These are phyloP conservation scores for Trachelipus rathkii DNA, from an alignment of 1,140 invertebrate genomes.

Conservation along the genomic window DNA sequence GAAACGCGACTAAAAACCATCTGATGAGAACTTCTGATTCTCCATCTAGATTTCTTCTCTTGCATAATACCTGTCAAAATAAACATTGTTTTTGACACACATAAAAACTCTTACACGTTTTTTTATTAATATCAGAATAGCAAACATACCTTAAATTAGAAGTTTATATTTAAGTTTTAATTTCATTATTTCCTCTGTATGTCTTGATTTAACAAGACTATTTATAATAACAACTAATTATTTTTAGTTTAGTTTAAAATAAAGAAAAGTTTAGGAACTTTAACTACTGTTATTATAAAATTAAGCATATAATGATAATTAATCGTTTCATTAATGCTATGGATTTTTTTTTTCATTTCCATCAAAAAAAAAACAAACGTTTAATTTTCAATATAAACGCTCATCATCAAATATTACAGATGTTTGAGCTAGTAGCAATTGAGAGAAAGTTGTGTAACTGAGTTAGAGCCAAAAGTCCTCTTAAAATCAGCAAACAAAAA, in stretches of 20 bases:
- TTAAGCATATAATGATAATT: too few species aligned
- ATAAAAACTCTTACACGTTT: not conserved
- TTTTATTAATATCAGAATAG: not conserved
- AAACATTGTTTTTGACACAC: not conserved
- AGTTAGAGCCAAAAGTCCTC: not conserved
- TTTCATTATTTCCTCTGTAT: too few species aligned
- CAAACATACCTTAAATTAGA: not conserved
- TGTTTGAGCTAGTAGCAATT: not conserved
- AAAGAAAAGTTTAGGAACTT: too few species aligned
- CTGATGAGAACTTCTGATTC: not conserved
- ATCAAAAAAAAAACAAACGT: too few species aligned
- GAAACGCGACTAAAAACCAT: too few species aligned
- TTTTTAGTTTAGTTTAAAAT: not conserved
- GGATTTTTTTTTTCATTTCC: too few species aligned
- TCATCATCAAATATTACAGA: not conserved
- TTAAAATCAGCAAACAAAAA: too few species aligned
- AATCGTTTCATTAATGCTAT: too few species aligned
- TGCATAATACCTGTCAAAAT: not conserved
- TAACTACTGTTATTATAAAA: too few species aligned
- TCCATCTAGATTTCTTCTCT: not conserved
- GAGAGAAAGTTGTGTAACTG: not conserved
- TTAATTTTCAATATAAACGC: too few species aligned
- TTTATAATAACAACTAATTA: not conserved
- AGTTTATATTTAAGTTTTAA: not conserved
- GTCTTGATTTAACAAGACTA: not conserved